Percentiles rank a stretch among this genome's conserved stretches.
Evolutionary conservation across 1,140 invertebrate genomes (phyloP).

Genomic region (Medauroidea extradentata): DNA sequence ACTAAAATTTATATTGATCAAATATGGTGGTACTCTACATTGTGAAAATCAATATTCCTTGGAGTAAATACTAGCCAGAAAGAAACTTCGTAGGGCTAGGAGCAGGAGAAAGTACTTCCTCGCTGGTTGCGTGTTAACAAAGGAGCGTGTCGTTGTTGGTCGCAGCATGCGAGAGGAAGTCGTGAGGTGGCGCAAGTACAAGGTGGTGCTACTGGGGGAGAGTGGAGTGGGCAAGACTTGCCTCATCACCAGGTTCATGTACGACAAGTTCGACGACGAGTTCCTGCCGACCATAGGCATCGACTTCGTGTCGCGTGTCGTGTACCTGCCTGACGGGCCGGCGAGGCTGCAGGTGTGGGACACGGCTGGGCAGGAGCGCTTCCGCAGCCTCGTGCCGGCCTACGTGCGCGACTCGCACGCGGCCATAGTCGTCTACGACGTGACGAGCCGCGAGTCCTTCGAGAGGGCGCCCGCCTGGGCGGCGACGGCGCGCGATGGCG

Average conservation of each 20-base stretch:
- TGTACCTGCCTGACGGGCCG: neutral
- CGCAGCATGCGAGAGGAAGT: no score
- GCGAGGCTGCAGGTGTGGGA: slow-evolving; percentile 44
- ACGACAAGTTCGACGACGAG: slow-evolving; percentile 70
- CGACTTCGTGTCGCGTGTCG: no score
- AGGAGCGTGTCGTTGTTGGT: no score
- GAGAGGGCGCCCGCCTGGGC: slow-evolving; percentile 43
- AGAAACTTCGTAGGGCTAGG: no score
- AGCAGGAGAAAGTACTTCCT: no score
- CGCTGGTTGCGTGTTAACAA: no score
- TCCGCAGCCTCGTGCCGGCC: slow-evolving; percentile 50
- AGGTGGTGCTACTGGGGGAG: no score
- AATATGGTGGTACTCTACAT: no score
- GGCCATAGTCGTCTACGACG: slow-evolving; percentile 52
- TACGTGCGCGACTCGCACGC: slow-evolving; percentile 53
- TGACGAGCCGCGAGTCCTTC: slow-evolving; percentile 44
- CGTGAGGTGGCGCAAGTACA: no score
- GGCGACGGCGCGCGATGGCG: slow-evolving; percentile 38
- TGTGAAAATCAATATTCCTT: no score
- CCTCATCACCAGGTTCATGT: slow-evolving; percentile 69
- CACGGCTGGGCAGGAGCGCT: slow-evolving; percentile 54
- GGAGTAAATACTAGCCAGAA: no score
- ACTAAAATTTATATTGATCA: no score
- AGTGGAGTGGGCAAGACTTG: slow-evolving; percentile 56
- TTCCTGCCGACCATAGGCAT: slow-evolving; percentile 47